These are phyloP conservation scores for Macrosiphum euphorbiae DNA, from an alignment of 2,888 invertebrate species.

Conservation along the genomic window DNA sequence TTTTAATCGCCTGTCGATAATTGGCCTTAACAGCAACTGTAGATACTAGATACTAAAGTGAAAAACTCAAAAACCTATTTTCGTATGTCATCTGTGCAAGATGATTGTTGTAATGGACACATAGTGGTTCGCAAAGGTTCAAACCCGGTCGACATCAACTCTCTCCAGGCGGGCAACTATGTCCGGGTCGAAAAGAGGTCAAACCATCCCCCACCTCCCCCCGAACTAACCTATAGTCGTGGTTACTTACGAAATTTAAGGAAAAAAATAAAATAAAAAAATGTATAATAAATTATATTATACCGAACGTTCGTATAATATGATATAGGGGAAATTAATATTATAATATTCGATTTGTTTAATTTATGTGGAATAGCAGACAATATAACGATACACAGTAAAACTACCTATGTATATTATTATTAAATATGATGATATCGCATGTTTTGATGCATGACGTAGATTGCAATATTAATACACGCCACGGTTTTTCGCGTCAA, in stretches of 20 bases:
- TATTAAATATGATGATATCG: constrained; percentile 32
- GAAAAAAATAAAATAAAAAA: not conserved
- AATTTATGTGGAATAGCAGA: constrained; percentile 13
- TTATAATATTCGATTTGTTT: not conserved
- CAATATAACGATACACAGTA: constrained; percentile 41
- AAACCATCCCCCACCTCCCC: not conserved
- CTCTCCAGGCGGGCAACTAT: not conserved
- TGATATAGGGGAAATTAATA: not conserved
- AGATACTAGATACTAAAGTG: too few relatives aligned
- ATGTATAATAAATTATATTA: too few relatives aligned
- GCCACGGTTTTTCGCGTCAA: constrained; percentile 49
- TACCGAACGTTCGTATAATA: not conserved
- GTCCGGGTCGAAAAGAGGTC: too few relatives aligned
- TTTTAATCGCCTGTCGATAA: too few relatives aligned
- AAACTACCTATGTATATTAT: constrained; percentile 20
- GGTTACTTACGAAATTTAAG: not conserved
- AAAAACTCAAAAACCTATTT: not conserved
- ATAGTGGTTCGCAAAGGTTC: not conserved
- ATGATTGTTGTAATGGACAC: not conserved
- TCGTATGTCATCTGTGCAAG: not conserved
- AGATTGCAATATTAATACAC: constrained; percentile 40
- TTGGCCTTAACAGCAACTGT: too few relatives aligned
- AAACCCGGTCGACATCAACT: not conserved
- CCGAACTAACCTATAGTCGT: not conserved
- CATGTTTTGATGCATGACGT: constrained; percentile 63